Base-by-base conservation (phyloP, 1,140 invertebrate genomes). In the Zaprionus vittiger region DNA sequence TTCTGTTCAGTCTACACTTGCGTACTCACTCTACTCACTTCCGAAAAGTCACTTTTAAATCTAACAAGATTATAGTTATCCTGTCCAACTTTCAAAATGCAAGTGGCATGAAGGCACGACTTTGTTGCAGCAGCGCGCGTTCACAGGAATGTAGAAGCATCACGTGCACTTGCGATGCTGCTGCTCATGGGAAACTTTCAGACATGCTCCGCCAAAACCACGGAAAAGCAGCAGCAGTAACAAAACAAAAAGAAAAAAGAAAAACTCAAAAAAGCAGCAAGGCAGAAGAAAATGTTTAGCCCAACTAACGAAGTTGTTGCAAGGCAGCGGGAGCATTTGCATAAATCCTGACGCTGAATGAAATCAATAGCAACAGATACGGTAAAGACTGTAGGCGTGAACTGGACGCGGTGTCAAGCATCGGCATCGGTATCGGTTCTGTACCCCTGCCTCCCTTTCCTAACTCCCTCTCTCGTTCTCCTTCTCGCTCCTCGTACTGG, bases 91-190 rank as follows among this genome's bases (percentile, higher is more conserved):
- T 75, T 75, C 73, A 69, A 75, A 63, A 75, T 75, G 73, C 73
- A 75, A 75, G 73, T 75, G 67, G 73, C 73, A 75, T 75, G 73
- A 75, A 75, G 67, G 67, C 73, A 75, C 73, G 73, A 75, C 59
- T 75, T 73, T 75, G 41, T 15, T 68, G 47, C 64, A 44, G 37
- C 31, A 34, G 31, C 31, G 31, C 64, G 64, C 59, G 57, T 44
- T 67, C 47, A 37, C 61, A 75, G 62, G 73, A 75, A 75, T 75
- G 73, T 59, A 38, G 65, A 47, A 62, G 72, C 67, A 63, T 69
- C 73, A 75, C 73, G 73, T 70, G 73, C 73, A 75, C 24, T 64
- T 49, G 37, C 7, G 31, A 37, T 56, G 9, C 41, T 60, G 28
- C 41, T 67, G 60, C 52, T 68, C 73, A 75, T 75, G 73, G 66